Base-by-base conservation (phyloP, 2,888 invertebrate genomes). In the Cephus nigrinus region DNA sequence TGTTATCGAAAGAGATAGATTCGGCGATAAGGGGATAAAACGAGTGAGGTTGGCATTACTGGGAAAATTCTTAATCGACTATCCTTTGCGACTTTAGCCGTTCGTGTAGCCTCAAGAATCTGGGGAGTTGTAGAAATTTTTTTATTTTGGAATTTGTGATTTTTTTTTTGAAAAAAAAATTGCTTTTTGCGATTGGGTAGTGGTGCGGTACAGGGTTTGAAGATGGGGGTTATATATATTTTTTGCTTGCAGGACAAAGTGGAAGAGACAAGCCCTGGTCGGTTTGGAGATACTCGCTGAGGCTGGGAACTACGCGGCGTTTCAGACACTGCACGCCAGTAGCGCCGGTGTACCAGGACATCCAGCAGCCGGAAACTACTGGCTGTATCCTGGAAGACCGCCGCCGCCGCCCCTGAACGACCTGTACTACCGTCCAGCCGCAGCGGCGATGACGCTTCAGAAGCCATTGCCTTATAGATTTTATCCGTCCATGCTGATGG, bases 241-340 rank as follows among this genome's bases (percentile, higher is more conserved):
- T 73, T 23, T 74, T 91, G 86, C 85, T 93, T 93, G 35, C 94
- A 98, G 98, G 92, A 99, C 99, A 91, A 99, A 99, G 93, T 99
- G 99, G 99, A 99, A 99, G 92, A 95, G 99, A 1, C 99, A 99
- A 92, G 98, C 99, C 30, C 98, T 99, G 0, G 99, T 99, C 3
- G 99, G 99, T 0, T 92, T 99, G 85, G 99, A 99, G 91, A 94
- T 99, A 69, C 93, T 99, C 78, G 98, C 98, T 3, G 99, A 99
- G 92, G 98, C 99, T 0, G 98, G 98, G 12, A 99, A 99, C 93
- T 98, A 98, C 92, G 98, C 98, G 1, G 99, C 99, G n/a, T 97
- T 99, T 89, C 99, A 99, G 93, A 94, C 99, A 81, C 93, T 99
- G 82, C 98, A 97, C 92, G 97, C 97, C 12, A 94, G 94, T 0